Conservation (phyloP, 2,113 vertebrate species). For the Neotoma lepida region DNA sequence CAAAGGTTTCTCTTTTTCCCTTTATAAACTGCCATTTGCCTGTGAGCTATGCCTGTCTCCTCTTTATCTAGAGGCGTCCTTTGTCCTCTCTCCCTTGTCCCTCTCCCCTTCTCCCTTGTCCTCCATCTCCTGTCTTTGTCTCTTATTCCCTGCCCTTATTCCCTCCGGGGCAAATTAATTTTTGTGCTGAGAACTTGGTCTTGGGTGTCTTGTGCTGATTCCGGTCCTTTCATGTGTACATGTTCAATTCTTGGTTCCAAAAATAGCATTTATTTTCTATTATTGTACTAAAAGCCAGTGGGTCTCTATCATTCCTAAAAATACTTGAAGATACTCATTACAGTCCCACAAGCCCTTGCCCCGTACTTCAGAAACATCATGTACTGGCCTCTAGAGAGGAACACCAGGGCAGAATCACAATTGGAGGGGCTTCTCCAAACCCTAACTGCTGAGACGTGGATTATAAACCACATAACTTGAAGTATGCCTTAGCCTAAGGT, state of each 20-base stretch:
- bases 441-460: background rate
- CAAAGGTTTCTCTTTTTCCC: background rate
- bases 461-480: background rate
- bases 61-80: background rate
- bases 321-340: background rate
- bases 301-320: background rate
- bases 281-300: background rate
- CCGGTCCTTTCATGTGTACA: background rate
- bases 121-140: background rate
- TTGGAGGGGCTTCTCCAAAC: background rate
- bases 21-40: background rate
- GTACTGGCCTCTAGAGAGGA: background rate
- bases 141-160: background rate
- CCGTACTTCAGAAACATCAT: background rate
- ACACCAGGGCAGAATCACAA: background rate
- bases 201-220: background rate
- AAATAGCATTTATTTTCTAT: background rate
- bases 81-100: background rate
- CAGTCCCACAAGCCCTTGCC: background rate
- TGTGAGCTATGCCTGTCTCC: background rate
- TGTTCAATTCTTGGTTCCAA: background rate
- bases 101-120: background rate
- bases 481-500: background rate
- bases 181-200: background rate
- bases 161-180: background rate